Conservation (phyloP, 2,888 invertebrate species). For the Scaptomyza tumidula region DNA sequence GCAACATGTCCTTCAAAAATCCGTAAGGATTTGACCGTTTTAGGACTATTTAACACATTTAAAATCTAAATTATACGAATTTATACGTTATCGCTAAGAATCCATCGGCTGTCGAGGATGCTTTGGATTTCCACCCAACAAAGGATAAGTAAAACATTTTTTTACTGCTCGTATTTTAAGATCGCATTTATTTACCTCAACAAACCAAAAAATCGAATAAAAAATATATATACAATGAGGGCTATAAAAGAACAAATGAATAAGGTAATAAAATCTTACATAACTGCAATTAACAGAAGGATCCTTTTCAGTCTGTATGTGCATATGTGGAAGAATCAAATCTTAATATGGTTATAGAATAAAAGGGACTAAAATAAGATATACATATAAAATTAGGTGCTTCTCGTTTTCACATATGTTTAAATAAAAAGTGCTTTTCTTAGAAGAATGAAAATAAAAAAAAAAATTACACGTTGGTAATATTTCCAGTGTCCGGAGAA, state of each 20-base stretch:
- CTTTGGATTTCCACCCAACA: not conserved
- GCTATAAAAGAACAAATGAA: slow-evolving; percentile 7
- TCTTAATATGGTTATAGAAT: slow-evolving; percentile 6
- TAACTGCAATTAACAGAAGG: not conserved
- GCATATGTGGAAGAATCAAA: slow-evolving; percentile 3
- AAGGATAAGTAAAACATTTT: slow-evolving; percentile 7
- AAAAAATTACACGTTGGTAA: slow-evolving; percentile 17
- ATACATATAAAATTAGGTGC: slow-evolving; percentile 10
- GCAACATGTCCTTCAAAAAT: not conserved
- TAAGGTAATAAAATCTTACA: not conserved
- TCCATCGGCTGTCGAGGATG: not conserved
- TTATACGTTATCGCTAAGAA: not conserved
- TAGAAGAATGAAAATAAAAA: slow-evolving; percentile 15
- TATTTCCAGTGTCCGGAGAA: slow-evolving; percentile 1
- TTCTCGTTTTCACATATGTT: not conserved
- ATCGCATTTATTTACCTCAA: slow-evolving; percentile 40
- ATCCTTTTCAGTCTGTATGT: too few species aligned
- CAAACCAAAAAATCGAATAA: slow-evolving; percentile 13
- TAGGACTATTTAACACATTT: too few species aligned
- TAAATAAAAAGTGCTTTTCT: not conserved
- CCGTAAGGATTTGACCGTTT: not conserved
- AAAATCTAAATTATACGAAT: too few species aligned
- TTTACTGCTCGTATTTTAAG: slow-evolving; percentile 27
- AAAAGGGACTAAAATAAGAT: slow-evolving; percentile 9
- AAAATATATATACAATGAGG: not conserved